Percentiles rank a stretch among this genome's conserved stretches.
These are phyloP conservation scores for Marmota monax DNA, from an alignment of 2,113 vertebrate genomes.

Conservation along the genomic window DNA sequence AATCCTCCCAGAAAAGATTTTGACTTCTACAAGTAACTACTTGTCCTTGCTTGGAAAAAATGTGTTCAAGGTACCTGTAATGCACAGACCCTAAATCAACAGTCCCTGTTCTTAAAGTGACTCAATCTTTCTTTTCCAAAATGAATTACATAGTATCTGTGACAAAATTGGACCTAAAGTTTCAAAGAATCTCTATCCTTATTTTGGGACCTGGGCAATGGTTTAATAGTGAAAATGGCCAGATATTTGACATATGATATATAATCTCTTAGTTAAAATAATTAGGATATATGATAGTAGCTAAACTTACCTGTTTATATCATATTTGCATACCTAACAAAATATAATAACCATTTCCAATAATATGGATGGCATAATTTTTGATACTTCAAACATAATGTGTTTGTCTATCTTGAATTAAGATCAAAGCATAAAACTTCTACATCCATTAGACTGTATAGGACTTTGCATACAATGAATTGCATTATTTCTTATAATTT, in stretches of 20 bases:
- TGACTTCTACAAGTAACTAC: neutral
- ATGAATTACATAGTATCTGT: neutral
- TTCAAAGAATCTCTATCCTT: neutral
- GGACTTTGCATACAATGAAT: neutral
- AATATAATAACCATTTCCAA: neutral
- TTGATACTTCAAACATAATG: neutral
- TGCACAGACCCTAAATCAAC: neutral
- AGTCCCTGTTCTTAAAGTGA: neutral
- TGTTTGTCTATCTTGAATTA: neutral
- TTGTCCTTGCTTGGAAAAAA: neutral
- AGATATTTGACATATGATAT: neutral
- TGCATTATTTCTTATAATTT: constrained; percentile 18
- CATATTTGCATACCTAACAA: neutral
- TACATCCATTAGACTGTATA: neutral
- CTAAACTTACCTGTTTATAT: neutral
- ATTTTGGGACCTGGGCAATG: neutral
- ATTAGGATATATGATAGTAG: neutral
- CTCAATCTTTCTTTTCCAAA: constrained; percentile 19
- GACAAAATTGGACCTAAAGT: neutral
- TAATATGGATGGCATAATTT: neutral
- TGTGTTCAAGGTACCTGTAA: neutral
- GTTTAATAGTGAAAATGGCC: neutral
- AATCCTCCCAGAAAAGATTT: neutral
- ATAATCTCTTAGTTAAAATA: neutral
- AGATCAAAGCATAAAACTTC: constrained; percentile 19